Percentiles rank a stretch among this genome's conserved stretches.
Conservation (phyloP, 2,888 invertebrate species). For the Drosophila subquinaria region DNA sequence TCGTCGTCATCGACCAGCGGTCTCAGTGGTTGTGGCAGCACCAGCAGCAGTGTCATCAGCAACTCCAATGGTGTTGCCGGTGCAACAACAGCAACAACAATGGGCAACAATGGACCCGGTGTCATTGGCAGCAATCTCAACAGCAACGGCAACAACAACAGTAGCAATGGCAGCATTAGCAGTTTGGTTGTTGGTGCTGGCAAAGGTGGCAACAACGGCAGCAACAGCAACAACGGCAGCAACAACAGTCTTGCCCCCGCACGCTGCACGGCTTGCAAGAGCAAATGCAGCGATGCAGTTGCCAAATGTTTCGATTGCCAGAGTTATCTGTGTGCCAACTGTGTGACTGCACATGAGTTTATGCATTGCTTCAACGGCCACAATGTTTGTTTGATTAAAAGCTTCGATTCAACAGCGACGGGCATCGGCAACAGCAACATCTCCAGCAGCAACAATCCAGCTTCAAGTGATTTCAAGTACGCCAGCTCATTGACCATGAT, state of each 20-base stretch:
- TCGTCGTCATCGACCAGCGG: constrained; percentile 85
- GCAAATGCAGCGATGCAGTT: constrained; percentile 96
- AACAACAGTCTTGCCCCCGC: constrained; percentile 69
- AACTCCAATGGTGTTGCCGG: constrained; percentile 21
- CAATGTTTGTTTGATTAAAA: constrained; percentile 89
- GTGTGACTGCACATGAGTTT: constrained; percentile 99
- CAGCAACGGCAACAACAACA: constrained; percentile 38
- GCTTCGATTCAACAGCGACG: constrained; percentile 65
- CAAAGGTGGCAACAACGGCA: constrained; percentile 50
- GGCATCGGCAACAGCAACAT: constrained; percentile 36
- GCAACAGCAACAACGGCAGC: constrained; percentile 42
- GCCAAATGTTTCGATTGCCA: constrained; percentile 98
- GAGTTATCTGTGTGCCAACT: constrained; percentile 97
- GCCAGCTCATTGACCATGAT: constrained; percentile 83
- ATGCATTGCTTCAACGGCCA: constrained; percentile 99
- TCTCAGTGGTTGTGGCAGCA: constrained; percentile 87
- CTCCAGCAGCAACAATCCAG: constrained; percentile 66
- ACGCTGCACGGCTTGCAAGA: constrained; percentile 98
- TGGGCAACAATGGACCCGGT: constrained; percentile 86
- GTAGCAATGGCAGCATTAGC: constrained; percentile 49
- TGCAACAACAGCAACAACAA: constrained; percentile 22
- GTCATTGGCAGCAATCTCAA: constrained; percentile 86
- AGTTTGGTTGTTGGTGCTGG: constrained; percentile 69
- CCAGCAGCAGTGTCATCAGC: constrained; percentile 86
- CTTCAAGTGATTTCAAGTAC: constrained; percentile 80